These are phyloP conservation scores for Protonibea diacanthus DNA, from an alignment of 2,797 vertebrate genomes.

Conservation along the genomic window DNA sequence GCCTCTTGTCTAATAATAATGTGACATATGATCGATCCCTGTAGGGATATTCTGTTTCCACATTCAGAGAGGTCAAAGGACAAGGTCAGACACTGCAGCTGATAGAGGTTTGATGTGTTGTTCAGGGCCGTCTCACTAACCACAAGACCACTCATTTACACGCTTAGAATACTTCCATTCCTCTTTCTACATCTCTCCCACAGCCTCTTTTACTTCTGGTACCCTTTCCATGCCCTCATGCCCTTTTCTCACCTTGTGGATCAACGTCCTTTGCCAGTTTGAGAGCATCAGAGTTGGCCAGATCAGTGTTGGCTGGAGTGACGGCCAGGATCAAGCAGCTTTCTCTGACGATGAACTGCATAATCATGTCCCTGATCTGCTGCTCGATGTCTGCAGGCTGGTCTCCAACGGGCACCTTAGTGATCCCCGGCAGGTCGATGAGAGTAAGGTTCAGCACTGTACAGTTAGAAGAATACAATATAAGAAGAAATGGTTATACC, in stretches of 20 bases:
- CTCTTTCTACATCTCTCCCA: background rate
- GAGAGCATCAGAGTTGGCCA: conserved; percentile 97
- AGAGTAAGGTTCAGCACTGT: conserved; percentile 96
- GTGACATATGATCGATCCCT: conserved; percentile 51
- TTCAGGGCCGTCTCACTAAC: conserved; percentile 7
- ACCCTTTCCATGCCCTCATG: background rate
- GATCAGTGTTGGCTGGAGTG: conserved; percentile 95
- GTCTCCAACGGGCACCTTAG: conserved; percentile 97
- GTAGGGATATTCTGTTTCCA: conserved; percentile 51
- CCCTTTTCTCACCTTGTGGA: conserved; percentile 89
- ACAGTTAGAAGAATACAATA: conserved; percentile 23
- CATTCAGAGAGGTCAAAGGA: conserved; percentile 50
- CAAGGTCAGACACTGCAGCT: conserved; percentile 56
- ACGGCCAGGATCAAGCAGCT: conserved; percentile 97
- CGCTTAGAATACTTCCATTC: background rate
- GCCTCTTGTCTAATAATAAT: conserved; percentile 55
- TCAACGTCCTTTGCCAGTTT: conserved; percentile 97
- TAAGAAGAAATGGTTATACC: background rate
- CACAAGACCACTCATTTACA: background rate
- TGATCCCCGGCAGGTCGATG: conserved; percentile 98
- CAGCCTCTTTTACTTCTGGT: background rate
- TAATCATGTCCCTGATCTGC: conserved; percentile 97
- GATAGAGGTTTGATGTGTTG: conserved; percentile 1
- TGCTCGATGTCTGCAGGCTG: conserved; percentile 96
- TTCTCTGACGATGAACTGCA: conserved; percentile 95